Base-by-base conservation (phyloP, 2,797 vertebrate genomes). In the Ptychobarbus kaznakovi region DNA sequence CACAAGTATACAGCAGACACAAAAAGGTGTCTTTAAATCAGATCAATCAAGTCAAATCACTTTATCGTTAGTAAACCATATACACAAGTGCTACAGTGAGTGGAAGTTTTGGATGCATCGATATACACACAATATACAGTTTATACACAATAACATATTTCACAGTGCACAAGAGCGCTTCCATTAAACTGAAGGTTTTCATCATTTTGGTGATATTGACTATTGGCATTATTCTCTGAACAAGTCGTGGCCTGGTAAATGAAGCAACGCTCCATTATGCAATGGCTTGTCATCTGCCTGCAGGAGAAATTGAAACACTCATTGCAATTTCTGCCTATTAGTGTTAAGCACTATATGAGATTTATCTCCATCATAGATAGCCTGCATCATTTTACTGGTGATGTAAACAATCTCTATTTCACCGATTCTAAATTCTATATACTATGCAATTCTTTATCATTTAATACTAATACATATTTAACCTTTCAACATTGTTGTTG, bases 211-310 rank as follows among this genome's bases (percentile, higher is more conserved):
- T 9, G 20, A 83, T 65, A 74, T 38, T 83, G n/a, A 68, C 44
- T 66, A 40, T 76, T 76, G 72, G 46, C 61, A 11, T n/a, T 35
- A 68, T 56, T 78, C 12, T 44, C 11, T 77, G n/a, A 84, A 68
- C 82, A 84, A 58, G 82, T 84, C 63, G 11, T 78, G 44, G 63
- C 74, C 65, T 84, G 73, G 61, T 12, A 84, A 56, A 69, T 58
- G 16, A 69, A 68, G 10, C 63, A 77, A 58, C 18, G 10, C 49
- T 69, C 8, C 10, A 0, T 84, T 66, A 58, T 84, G 49, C 82
- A 84, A 69, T 58, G 5, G 61, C 65, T 68, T 66, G 49, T 78
- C 82, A 58, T 68, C 61, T 56, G 73, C 61, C 16, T 84, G 15
- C n/a, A 53, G 22, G 44, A 83, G 16, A 53, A 76, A 40, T 22